Evolutionary conservation across 2,888 invertebrate species (phyloP).

Genomic region (Conus canariensis): DNA sequence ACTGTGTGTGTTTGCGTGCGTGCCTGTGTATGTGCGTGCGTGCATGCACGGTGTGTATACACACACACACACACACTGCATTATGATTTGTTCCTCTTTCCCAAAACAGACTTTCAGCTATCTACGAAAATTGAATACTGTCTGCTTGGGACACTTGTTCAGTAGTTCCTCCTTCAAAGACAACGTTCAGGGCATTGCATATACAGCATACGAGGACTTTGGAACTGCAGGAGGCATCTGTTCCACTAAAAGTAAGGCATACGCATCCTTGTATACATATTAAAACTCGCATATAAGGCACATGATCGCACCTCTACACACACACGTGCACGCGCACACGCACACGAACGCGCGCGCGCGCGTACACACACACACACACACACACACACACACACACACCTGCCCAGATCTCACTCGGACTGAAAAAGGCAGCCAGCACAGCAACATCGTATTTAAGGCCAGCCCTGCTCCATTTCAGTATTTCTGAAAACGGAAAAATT

Average conservation of each 20-base stretch:
- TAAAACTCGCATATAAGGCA: too few species aligned
- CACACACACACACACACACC: too few species aligned
- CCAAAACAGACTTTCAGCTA: neutral
- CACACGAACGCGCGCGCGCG: too few species aligned
- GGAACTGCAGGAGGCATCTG: slow-evolving; percentile 98
- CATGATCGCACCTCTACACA: too few species aligned
- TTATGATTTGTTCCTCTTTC: neutral
- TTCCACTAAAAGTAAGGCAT: slow-evolving; percentile 80
- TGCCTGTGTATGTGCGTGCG: neutral
- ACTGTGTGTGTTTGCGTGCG: neutral
- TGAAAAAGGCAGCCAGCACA: too few species aligned
- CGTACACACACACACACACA: too few species aligned
- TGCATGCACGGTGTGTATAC: neutral
- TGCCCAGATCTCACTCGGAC: too few species aligned
- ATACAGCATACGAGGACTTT: slow-evolving; percentile 94
- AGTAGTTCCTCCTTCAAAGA: slow-evolving; percentile 97
- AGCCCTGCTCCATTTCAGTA: too few species aligned
- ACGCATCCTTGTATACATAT: slow-evolving; percentile 70
- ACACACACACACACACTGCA: too few species aligned
- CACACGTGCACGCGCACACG: too few species aligned
- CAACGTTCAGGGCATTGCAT: slow-evolving; percentile 95
- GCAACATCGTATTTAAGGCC: too few species aligned
- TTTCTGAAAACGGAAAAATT: too few species aligned
- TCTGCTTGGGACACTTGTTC: slow-evolving; percentile 97
- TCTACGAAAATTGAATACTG: slow-evolving; percentile 81